Conservation (phyloP, 1,140 invertebrate species). For the Drosophila chauvacae region DNA sequence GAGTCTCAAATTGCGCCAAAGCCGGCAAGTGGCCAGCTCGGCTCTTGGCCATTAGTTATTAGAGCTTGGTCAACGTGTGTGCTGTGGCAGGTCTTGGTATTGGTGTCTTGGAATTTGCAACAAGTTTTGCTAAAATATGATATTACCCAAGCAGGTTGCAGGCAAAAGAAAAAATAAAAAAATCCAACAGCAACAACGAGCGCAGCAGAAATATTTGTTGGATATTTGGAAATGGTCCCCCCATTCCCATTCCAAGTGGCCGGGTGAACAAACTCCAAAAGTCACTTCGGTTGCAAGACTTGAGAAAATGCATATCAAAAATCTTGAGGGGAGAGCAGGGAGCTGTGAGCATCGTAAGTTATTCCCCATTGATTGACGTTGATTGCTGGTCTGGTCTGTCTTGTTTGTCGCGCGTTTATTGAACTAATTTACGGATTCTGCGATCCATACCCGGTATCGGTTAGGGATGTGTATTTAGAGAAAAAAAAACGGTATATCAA, state of each 20-base stretch:
- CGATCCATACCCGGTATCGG: neutral
- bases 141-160: conserved; percentile 78
- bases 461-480: neutral
- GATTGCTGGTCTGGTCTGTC: conserved; percentile 42
- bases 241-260: conserved; percentile 49
- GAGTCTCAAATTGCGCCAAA: conserved; percentile 69
- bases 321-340: neutral
- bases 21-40: conserved; percentile 55
- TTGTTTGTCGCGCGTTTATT: conserved; percentile 52
- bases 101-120: conserved; percentile 66
- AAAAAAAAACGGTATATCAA: neutral
- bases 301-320: conserved; percentile 46
- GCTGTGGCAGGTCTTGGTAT: conserved; percentile 24
- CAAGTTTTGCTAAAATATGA: conserved; percentile 80
- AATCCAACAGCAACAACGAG: conserved; percentile 3
- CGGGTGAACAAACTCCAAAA: conserved; percentile 65
- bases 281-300: conserved; percentile 35
- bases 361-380: conserved; percentile 64
- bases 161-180: conserved; percentile 10
- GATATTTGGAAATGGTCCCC: conserved; percentile 63
- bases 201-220: conserved; percentile 38
- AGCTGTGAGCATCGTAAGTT: conserved; percentile 39
- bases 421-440: conserved; percentile 54
- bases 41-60: conserved; percentile 73
- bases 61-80: conserved; percentile 60